These are phyloP conservation scores for Cinara cedri DNA, from an alignment of 2,888 invertebrate genomes.

Conservation along the genomic window DNA sequence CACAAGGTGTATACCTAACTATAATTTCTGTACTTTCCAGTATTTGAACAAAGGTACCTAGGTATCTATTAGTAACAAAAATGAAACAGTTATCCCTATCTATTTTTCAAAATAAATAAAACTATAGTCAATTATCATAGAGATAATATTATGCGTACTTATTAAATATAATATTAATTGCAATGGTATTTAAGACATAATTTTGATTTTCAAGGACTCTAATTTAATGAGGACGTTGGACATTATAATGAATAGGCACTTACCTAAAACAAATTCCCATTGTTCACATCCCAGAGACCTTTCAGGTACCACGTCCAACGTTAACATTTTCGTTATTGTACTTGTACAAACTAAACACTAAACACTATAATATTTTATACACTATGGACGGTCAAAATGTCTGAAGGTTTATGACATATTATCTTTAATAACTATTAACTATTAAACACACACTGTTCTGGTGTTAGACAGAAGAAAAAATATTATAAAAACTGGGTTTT, in stretches of 20 bases:
- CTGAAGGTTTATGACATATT: background rate
- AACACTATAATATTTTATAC: background rate
- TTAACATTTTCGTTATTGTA: slow-evolving; percentile 75
- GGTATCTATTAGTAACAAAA: too few species aligned
- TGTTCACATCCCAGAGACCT: slow-evolving; percentile 93
- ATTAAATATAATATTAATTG: background rate
- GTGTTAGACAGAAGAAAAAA: background rate
- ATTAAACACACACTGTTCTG: too few species aligned
- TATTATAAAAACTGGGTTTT: slow-evolving; percentile 1
- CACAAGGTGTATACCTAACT: background rate
- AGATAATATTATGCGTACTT: too few species aligned
- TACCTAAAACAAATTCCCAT: slow-evolving; percentile 97
- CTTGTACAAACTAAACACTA: slow-evolving; percentile 7
- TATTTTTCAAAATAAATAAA: too few species aligned
- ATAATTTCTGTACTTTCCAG: background rate
- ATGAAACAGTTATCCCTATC: too few species aligned
- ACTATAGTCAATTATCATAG: too few species aligned
- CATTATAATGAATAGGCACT: slow-evolving; percentile 63
- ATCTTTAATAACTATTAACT: background rate
- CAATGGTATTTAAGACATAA: background rate
- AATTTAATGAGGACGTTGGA: background rate
- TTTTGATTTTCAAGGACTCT: slow-evolving; percentile 4
- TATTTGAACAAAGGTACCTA: too few species aligned
- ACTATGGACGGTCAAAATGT: background rate
- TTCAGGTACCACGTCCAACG: slow-evolving; percentile 95